Conservation (phyloP, 1,140 invertebrate species). For the Dreissena polymorpha region DNA sequence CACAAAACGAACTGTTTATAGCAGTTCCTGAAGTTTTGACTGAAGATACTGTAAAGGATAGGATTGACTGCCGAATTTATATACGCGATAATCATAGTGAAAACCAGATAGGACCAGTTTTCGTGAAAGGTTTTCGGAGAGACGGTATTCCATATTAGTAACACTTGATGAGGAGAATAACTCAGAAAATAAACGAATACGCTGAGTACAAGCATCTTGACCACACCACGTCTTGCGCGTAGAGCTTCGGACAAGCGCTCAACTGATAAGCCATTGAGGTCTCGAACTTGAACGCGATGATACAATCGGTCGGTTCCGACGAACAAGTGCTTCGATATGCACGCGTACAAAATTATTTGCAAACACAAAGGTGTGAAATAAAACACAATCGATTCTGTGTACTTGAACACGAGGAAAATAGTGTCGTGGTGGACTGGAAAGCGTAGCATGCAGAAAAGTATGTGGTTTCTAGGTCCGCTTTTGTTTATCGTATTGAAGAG, state of each 20-base stretch:
- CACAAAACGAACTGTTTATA: neutral
- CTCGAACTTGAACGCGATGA: conserved; percentile 59
- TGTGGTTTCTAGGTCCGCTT: conserved; percentile 43
- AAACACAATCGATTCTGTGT: conserved; percentile 76
- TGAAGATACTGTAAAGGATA: conserved; percentile 79
- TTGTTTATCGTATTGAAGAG: conserved; percentile 72
- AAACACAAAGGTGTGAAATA: conserved; percentile 76
- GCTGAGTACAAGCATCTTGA: conserved; percentile 80
- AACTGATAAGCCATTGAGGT: conserved; percentile 68
- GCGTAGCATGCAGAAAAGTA: conserved; percentile 71
- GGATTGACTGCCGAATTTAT: conserved; percentile 79
- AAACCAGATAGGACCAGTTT: conserved; percentile 77
- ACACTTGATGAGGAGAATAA: conserved; percentile 78
- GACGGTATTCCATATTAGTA: conserved; percentile 78
- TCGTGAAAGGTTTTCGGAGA: conserved; percentile 69
- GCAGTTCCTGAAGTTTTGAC: conserved; percentile 75
- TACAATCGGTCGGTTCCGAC: conserved; percentile 68
- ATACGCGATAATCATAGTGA: conserved; percentile 78
- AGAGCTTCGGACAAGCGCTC: conserved; percentile 72
- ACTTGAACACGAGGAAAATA: conserved; percentile 75
- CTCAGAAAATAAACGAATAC: conserved; percentile 79
- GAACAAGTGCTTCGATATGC: conserved; percentile 76
- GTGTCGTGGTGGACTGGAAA: conserved; percentile 66
- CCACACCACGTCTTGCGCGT: conserved; percentile 76
- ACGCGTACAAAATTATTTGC: conserved; percentile 75